Conservation (phyloP, 92 coral and sea anemone species). For the Palythoa caribaeorum region DNA sequence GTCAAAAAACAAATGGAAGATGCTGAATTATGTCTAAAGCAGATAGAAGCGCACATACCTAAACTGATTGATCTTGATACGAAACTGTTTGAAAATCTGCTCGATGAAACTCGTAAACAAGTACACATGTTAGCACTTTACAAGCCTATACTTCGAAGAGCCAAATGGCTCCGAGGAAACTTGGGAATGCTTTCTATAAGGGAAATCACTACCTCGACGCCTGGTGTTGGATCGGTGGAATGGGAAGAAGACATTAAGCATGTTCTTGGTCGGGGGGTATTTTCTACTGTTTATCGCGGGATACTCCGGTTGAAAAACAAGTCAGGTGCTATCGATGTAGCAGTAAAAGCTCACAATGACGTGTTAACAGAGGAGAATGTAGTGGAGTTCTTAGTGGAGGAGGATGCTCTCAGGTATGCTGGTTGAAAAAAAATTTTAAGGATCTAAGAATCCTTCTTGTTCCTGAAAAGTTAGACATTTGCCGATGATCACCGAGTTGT, state of each 20-base stretch:
- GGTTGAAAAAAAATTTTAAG: background rate
- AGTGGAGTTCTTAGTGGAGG: slow-evolving; percentile 14
- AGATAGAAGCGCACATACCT: slow-evolving; percentile 11
- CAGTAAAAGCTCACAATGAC: slow-evolving; percentile 8
- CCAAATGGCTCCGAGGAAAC: background rate
- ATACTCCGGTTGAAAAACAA: too few relatives aligned
- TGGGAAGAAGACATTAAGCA: slow-evolving; percentile 27
- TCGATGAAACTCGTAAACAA: slow-evolving; percentile 1
- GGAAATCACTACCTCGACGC: background rate
- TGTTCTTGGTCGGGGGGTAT: background rate
- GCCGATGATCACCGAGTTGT: background rate
- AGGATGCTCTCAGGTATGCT: background rate
- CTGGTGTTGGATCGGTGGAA: slow-evolving; percentile 1
- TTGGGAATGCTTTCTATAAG: slow-evolving; percentile 7
- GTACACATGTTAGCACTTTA: background rate
- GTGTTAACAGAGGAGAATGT: slow-evolving; percentile 22
- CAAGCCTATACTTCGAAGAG: background rate
- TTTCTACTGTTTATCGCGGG: too few relatives aligned
- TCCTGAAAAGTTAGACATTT: background rate
- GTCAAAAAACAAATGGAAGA: slow-evolving; percentile 45
- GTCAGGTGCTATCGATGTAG: too few relatives aligned
- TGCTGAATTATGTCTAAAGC: slow-evolving; percentile 21
- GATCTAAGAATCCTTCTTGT: background rate
- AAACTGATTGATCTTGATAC: slow-evolving; percentile 24
- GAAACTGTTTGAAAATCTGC: background rate